These are phyloP conservation scores for Aix galericulata DNA, from an alignment of 2,113 vertebrate genomes.

Conservation along the genomic window DNA sequence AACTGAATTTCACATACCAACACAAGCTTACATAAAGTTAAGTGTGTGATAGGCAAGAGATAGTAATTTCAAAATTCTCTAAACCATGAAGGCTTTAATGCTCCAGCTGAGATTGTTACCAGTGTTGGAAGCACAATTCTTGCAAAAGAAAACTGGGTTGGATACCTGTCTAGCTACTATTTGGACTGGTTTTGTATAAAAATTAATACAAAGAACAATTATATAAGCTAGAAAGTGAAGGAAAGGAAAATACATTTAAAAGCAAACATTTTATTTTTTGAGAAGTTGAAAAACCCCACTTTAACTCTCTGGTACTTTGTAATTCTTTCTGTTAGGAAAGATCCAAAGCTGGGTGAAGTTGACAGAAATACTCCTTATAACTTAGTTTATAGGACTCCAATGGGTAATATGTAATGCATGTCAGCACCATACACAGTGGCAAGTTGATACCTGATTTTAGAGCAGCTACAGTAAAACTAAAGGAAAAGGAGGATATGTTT, in stretches of 20 bases:
- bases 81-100: neutral
- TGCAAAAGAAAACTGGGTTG: neutral
- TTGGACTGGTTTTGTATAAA: neutral
- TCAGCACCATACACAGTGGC: neutral
- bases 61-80: neutral
- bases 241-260: neutral
- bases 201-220: neutral
- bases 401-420: neutral
- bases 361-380: neutral
- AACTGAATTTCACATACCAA: neutral
- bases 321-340: neutral
- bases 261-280: neutral
- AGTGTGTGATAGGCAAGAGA: neutral
- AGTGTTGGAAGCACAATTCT: neutral
- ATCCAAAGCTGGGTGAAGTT: neutral
- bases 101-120: neutral
- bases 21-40: neutral
- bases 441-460: neutral
- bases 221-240: neutral
- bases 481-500: neutral
- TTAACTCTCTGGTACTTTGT: neutral
- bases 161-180: neutral
- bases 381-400: neutral
- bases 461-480: neutral
- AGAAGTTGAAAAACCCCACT: rapidly evolving